Evolutionary conservation across 2,797 vertebrate genomes (phyloP), one percentile per base, ranked within the genome.

Genomic region (Megalops cyprinoides): DNA sequence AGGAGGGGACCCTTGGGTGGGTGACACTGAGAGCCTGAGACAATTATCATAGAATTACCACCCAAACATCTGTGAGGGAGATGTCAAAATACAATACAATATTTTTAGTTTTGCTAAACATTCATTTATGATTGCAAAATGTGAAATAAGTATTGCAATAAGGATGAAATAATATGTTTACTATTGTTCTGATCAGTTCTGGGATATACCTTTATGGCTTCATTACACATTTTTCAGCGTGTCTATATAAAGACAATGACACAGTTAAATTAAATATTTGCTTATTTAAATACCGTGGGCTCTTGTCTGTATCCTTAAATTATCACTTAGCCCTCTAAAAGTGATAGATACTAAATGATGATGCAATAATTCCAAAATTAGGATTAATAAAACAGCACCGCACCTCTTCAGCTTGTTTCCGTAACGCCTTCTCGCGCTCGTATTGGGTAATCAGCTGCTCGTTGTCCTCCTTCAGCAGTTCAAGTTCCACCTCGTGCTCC

Each of bases 361-460:
- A n/a, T n/a, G n/a, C n/a, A n/a, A 58, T 20, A 18, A n/a, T 44
- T 23, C 8, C 39, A 71, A 44, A 71, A 44, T 0, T 8, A 10
- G 8, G 25, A 44, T n/a, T 23, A n/a, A n/a, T 23, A 3, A n/a
- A 44, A 25, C 1, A 75, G 60, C n/a, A 23, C 73, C 34, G 74
- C 74, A 81, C 79, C 79, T 81, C 79, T n/a, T 81, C 80, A 0
- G 94, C 93, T 88, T 94, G 94, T 83, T 93, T 94, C 87, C 93
- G 90, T 84, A 93, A 91, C 74, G 94, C 91, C 88, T 94, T 94
- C 90, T 94, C 94, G 49, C 94, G 89, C 88, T 94, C 94, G 87
- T 94, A 94, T 86, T 94, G 94, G 76, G 94, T 94, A 84, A 94
- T 90, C 74, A 95, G 90, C 91, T 94, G 93, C 88, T 94, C 93